Evolutionary conservation across 2,113 vertebrate species (phyloP), one percentile per base, ranked within the genome.

Genomic region (Chaetops frenatus): DNA sequence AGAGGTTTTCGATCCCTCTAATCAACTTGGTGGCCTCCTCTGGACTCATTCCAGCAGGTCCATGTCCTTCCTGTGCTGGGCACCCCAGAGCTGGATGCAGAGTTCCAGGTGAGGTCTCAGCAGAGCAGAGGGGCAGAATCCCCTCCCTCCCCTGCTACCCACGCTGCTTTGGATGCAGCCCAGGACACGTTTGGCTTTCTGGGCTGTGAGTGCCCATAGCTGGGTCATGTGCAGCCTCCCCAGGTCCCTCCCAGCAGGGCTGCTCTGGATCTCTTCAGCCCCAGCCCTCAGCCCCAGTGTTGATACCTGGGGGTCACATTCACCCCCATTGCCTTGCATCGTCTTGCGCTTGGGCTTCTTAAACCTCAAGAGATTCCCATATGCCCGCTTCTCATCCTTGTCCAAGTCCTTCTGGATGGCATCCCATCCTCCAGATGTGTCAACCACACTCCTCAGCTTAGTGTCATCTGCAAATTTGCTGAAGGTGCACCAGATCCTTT

Each of bases 301-400:
- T 67, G 24, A 12, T 40, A 31, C 2, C 2, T 2, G 6, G 24
- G 1, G 1, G 2, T 12, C 61, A n/a, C n/a, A n/a, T n/a, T n/a
- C n/a, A n/a, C n/a, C n/a, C n/a, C n/a, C n/a, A n/a, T n/a, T n/a
- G n/a, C n/a, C n/a, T n/a, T n/a, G n/a, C n/a, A n/a, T n/a, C n/a
- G n/a, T n/a, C n/a, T 67, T 31, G n/a, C 3, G 15, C 28, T 13
- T 61, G 54, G 8, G 24, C 47, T 61, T 54, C 21, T 35, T 47
- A 76, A 67, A 35, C 14, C 7, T 17, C n/a, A 33, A 22, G 21
- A 69, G 17, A 47, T 47, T 67, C 29, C 53, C 24, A 22, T 31
- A 23, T n/a, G 14, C 24, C 14, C 24, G 11, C 9, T 47, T 54
- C 29, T 76, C 5, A 6, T 23, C 4, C 45, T 51, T 50, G 9